A percentile compares a stretch with the other conserved stretches of the same genome.
phyloP scores from a whole-genome alignment of 1,140 invertebrate species.

The Chelonus insularis region DNA sequence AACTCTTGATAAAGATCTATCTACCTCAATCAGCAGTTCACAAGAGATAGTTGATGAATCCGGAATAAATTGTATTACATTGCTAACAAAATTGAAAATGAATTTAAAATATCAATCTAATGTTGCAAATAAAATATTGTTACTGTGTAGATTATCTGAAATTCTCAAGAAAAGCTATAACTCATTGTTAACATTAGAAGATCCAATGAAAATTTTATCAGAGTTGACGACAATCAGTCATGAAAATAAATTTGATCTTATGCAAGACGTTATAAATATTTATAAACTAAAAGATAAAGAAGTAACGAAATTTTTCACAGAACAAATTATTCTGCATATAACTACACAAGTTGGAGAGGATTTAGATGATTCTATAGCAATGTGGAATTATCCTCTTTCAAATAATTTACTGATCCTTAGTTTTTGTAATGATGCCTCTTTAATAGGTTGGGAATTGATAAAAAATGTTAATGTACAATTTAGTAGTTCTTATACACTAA shows the following conservation, averaged over 20 bases:
- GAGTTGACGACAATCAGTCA: slow-evolving; percentile 60
- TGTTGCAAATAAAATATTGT: slow-evolving; percentile 60
- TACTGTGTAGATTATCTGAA: slow-evolving; percentile 62
- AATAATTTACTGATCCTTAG: slow-evolving; percentile 56
- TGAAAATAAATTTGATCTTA: slow-evolving; percentile 62
- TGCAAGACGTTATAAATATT: slow-evolving; percentile 61
- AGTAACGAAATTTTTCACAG: slow-evolving; percentile 54
- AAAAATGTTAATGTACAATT: slow-evolving; percentile 43
- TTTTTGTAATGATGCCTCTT: slow-evolving; percentile 49
- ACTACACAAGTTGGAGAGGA: slow-evolving; percentile 52
- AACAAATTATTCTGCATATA: slow-evolving; percentile 58
- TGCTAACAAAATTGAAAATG: no score
- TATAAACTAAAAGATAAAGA: slow-evolving; percentile 54
- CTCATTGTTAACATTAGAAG: slow-evolving; percentile 57
- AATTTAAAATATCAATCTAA: slow-evolving; percentile 54
- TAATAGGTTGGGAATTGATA: slow-evolving; percentile 50
- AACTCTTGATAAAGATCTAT: no score
- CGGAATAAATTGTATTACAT: no score
- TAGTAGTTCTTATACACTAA: slow-evolving; percentile 41
- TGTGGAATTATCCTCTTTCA: slow-evolving; percentile 61
- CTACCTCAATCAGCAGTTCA: no score
- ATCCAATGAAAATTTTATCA: slow-evolving; percentile 61
- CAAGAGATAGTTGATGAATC: no score
- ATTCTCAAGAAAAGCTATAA: slow-evolving; percentile 63
- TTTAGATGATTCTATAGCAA: slow-evolving; percentile 49